Conservation (phyloP, 1,140 invertebrate genomes). For the Drosophila nikananu region DNA sequence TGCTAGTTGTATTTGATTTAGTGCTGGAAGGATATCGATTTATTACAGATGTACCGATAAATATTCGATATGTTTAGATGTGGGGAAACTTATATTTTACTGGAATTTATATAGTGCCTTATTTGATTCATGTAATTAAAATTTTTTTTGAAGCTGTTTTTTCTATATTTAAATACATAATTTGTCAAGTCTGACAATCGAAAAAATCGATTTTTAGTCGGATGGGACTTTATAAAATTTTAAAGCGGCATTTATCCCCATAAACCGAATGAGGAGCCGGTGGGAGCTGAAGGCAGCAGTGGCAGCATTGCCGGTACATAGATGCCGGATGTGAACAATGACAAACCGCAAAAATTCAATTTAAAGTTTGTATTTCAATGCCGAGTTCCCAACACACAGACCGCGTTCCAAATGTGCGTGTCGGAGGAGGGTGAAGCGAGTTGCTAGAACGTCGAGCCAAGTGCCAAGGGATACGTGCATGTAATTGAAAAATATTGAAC, state of each 20-base stretch:
- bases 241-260: background rate
- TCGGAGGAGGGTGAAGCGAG: background rate
- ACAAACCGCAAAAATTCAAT: constrained; percentile 82
- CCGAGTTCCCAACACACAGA: constrained; percentile 35
- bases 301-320: constrained; percentile 22
- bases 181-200: background rate
- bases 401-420: constrained; percentile 17
- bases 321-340: constrained; percentile 70
- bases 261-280: constrained; percentile 5
- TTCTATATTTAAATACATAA: background rate
- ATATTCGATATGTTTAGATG: background rate
- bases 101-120: background rate
- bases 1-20: background rate
- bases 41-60: background rate
- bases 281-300: constrained; percentile 4
- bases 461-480: constrained; percentile 62
- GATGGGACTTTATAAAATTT: background rate
- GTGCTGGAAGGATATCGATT: constrained; percentile 37
- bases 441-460: constrained; percentile 22
- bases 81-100: background rate
- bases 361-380: constrained; percentile 79
- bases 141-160: background rate
- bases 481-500: constrained; percentile 78
- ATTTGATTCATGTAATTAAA: too few species aligned
- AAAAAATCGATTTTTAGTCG: too few species aligned